Evolutionary conservation across 1,140 invertebrate species (phyloP).

Genomic region (Musca vetustissima): DNA sequence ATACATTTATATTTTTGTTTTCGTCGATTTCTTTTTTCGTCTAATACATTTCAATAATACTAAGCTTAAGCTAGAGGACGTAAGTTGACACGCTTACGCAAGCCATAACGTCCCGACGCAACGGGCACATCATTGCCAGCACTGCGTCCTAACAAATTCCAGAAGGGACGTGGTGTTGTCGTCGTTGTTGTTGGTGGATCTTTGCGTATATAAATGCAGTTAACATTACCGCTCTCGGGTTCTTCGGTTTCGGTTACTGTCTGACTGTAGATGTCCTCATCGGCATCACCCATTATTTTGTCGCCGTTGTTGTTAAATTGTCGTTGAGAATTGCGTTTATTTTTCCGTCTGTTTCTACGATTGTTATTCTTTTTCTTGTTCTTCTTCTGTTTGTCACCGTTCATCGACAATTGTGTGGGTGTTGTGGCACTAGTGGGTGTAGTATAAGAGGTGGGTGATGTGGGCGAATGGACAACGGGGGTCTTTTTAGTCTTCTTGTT

Average conservation of each 20-base stretch:
- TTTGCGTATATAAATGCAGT: slow-evolving; percentile 52
- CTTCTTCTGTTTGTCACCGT: not conserved
- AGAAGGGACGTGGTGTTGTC: slow-evolving; percentile 48
- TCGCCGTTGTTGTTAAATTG: slow-evolving; percentile 2
- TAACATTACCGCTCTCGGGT: slow-evolving; percentile 38
- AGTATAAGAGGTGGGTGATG: not conserved
- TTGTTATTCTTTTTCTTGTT: not conserved
- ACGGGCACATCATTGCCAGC: slow-evolving; percentile 18
- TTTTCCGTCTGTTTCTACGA: not conserved
- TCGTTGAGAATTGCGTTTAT: not conserved
- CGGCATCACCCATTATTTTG: not conserved
- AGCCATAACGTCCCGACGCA: slow-evolving; percentile 36
- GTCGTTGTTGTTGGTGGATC: slow-evolving; percentile 36
- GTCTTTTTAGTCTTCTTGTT: not conserved
- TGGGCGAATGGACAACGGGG: too few species aligned
- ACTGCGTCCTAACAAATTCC: slow-evolving; percentile 45
- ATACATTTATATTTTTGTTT: slow-evolving; percentile 4
- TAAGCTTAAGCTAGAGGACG: slow-evolving; percentile 34
- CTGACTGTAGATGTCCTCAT: slow-evolving; percentile 2
- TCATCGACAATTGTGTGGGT: too few species aligned
- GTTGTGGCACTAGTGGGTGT: too few species aligned
- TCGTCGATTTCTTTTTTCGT: not conserved
- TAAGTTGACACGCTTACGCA: slow-evolving; percentile 43
- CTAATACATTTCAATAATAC: slow-evolving; percentile 13
- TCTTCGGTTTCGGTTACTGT: slow-evolving; percentile 28